These are phyloP conservation scores for Hucho hucho DNA, from an alignment of 2,113 vertebrate species.

Conservation along the genomic window DNA sequence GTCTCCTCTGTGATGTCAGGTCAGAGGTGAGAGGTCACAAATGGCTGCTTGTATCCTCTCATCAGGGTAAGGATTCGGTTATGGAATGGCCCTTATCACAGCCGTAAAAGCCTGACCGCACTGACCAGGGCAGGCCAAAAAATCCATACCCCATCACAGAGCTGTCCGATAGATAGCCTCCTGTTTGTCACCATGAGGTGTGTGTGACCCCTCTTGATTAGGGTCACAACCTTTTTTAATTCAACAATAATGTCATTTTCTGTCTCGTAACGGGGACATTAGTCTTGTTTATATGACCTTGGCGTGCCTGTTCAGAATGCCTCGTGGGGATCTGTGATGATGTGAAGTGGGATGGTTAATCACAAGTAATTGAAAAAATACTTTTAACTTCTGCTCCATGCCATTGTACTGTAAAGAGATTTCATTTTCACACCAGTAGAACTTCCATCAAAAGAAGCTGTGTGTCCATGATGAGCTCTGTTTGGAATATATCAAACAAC, in stretches of 20 bases:
- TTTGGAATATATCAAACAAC: not conserved
- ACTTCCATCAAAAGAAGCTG: no score
- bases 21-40: conserved; percentile 77
- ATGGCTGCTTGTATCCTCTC: conserved; percentile 78
- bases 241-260: conserved; percentile 65
- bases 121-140: conserved; percentile 64
- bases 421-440: no score
- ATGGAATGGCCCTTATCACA: conserved; percentile 59
- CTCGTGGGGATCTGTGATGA: conserved; percentile 23
- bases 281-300: conserved; percentile 63
- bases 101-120: conserved; percentile 74
- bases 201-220: conserved; percentile 54
- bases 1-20: conserved; percentile 64
- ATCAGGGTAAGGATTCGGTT: conserved; percentile 54
- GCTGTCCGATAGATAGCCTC: conserved; percentile 28
- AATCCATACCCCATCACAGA: conserved; percentile 74
- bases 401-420: no score
- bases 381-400: no score
- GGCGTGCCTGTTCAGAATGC: conserved; percentile 38
- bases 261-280: conserved; percentile 65
- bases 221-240: conserved; percentile 75
- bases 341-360: conserved; percentile 14
- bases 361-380: conserved; percentile 40
- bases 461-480: no score
- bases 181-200: conserved; percentile 55